phyloP scores from a whole-genome alignment of 2,113 vertebrate species.

The Microtus pennsylvanicus region DNA sequence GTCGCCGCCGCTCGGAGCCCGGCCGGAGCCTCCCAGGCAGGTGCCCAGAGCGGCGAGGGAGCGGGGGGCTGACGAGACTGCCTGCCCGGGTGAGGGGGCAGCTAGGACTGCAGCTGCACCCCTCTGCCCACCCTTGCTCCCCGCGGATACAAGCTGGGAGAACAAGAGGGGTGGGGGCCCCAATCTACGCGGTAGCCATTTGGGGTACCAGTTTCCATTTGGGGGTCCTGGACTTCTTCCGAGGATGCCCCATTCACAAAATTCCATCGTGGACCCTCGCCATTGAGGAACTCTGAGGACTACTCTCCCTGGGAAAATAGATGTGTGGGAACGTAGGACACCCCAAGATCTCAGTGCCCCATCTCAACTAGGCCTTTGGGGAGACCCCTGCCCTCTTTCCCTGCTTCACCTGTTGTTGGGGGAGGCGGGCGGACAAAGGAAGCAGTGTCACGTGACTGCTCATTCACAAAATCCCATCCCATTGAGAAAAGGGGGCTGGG shows the following conservation, averaged over 20 bases:
- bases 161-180: slow-evolving; percentile 47
- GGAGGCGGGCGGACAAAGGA: slow-evolving; percentile 81
- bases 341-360: slow-evolving; percentile 49
- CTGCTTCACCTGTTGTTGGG: slow-evolving; percentile 82
- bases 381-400: slow-evolving; percentile 71
- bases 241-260: slow-evolving; percentile 79
- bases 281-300: slow-evolving; percentile 67
- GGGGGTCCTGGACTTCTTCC: slow-evolving; percentile 66
- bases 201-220: slow-evolving; percentile 63
- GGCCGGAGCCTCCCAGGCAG: slow-evolving; percentile 83
- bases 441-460: slow-evolving; percentile 75
- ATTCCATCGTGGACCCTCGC: slow-evolving; percentile 73
- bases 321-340: slow-evolving; percentile 8
- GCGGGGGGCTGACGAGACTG: slow-evolving; percentile 62
- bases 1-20: slow-evolving; percentile 82
- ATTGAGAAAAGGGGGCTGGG: slow-evolving; percentile 81
- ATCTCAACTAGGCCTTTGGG: slow-evolving; percentile 66
- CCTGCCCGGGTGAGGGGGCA: slow-evolving; percentile 53
- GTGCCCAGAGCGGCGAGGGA: slow-evolving; percentile 75
- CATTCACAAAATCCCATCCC: slow-evolving; percentile 79
- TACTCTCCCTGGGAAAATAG: slow-evolving; percentile 48
- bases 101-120: slow-evolving; percentile 23
- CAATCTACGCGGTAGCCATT: slow-evolving; percentile 74
- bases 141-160: not conserved
- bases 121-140: slow-evolving; percentile 30